Percentiles rank a stretch among this genome's conserved stretches.
phyloP scores from a whole-genome alignment of 2,113 vertebrate species.

The Pagrus major region DNA sequence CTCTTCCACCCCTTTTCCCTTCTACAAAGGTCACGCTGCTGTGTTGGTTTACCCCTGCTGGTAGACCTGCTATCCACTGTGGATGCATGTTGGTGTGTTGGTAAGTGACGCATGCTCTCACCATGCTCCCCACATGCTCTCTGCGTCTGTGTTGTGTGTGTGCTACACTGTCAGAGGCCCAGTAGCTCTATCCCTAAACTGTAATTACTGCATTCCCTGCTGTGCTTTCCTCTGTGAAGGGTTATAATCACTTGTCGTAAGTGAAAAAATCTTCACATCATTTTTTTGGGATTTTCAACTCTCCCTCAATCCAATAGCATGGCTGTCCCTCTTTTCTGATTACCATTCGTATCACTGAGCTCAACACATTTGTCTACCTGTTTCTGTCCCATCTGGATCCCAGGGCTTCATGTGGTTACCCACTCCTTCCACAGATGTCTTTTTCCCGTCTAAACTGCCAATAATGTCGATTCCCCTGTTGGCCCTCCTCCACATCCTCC shows the following conservation, averaged over 20 bases:
- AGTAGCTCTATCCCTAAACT: constrained; percentile 6
- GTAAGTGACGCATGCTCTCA: constrained; percentile 12
- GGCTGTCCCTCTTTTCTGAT: constrained; percentile 15
- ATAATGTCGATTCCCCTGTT: constrained; percentile 41
- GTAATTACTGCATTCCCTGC: constrained; percentile 19
- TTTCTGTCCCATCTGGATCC: constrained; percentile 53
- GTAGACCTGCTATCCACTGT: constrained; percentile 15
- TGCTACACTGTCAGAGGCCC: constrained; percentile 24
- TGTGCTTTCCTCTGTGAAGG: neutral
- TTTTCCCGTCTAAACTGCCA: constrained; percentile 35
- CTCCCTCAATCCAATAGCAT: neutral
- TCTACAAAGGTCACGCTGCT: constrained; percentile 33
- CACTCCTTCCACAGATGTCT: constrained; percentile 57
- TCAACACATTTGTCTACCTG: constrained; percentile 28
- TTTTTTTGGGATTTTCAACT: constrained; percentile 12
- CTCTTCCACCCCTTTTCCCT: constrained; percentile 7
- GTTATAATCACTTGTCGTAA: constrained; percentile 18
- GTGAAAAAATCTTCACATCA: constrained; percentile 14
- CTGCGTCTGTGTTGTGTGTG: constrained; percentile 2
- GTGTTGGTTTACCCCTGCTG: constrained; percentile 30
- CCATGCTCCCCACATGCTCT: constrained; percentile 1
- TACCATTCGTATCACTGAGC: constrained; percentile 17
- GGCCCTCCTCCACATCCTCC: constrained; percentile 28
- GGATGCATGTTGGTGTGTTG: neutral
- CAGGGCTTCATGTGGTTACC: constrained; percentile 43